phyloP scores from a whole-genome alignment of 2,888 invertebrate genomes.

The Diplolepis rosae region DNA sequence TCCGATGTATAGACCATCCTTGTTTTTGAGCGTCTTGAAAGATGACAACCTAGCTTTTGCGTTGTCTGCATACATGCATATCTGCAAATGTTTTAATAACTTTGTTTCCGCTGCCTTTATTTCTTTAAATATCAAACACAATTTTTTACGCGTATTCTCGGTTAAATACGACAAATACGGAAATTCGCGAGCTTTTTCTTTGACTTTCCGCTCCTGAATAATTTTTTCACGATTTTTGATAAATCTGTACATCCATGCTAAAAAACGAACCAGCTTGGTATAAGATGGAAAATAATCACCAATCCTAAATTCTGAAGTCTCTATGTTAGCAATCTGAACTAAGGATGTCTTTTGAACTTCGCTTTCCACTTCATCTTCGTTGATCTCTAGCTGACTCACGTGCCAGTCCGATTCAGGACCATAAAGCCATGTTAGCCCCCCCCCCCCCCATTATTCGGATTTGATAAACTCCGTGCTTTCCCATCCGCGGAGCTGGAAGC shows the following conservation, averaged over 20 bases:
- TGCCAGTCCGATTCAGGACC: not conserved
- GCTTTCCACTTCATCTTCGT: not conserved
- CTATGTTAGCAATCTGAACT: not conserved
- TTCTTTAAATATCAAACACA: conserved; percentile 11
- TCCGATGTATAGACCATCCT: not conserved
- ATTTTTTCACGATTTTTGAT: not conserved
- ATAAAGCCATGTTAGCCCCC: no score
- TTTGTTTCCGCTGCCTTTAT: conserved; percentile 16
- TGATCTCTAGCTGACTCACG: no score
- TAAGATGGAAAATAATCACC: conserved; percentile 20
- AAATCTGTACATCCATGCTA: conserved; percentile 30
- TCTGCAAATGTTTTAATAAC: conserved; percentile 15
- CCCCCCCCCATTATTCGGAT: no score
- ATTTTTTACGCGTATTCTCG: not conserved
- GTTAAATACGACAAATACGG: not conserved
- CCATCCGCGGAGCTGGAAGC: not conserved
- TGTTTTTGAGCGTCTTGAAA: conserved; percentile 2
- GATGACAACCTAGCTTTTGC: not conserved
- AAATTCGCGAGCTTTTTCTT: not conserved
- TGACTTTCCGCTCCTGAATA: not conserved
- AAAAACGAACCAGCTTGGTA: conserved; percentile 18
- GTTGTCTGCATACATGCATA: not conserved
- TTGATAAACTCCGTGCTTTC: no score
- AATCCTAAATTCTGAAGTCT: not conserved
- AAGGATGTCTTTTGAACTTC: not conserved